These are phyloP conservation scores for Pseudobourletiella spinata DNA, from an alignment of 1,140 invertebrate genomes.

Conservation along the genomic window DNA sequence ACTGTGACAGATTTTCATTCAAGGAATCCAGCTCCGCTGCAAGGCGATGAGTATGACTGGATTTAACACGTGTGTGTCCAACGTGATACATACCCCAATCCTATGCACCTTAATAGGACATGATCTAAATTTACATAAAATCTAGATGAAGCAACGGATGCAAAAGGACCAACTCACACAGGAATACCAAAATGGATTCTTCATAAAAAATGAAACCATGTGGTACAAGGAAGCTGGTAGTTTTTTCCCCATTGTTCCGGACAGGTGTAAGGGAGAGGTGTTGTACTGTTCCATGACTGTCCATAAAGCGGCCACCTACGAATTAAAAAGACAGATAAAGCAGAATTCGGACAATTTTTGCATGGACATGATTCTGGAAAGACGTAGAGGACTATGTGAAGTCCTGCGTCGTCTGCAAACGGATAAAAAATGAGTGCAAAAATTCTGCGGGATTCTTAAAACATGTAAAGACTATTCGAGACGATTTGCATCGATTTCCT, in stretches of 20 bases:
- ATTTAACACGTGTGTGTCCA: neutral
- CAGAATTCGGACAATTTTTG: too few relatives aligned
- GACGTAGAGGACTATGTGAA: too few relatives aligned
- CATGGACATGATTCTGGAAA: too few relatives aligned
- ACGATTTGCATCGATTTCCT: constrained; percentile 27
- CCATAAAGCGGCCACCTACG: too few relatives aligned
- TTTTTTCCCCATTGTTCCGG: constrained; percentile 14
- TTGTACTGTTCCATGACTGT: too few relatives aligned
- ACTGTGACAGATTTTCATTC: constrained; percentile 15
- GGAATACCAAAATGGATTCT: neutral
- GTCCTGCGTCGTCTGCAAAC: too few relatives aligned
- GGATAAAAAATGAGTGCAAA: too few relatives aligned
- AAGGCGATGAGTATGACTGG: constrained; percentile 16
- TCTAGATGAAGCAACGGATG: neutral
- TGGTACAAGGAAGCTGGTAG: neutral
- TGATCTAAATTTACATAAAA: neutral
- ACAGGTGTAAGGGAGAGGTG: neutral
- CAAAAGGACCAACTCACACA: neutral
- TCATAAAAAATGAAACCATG: neutral
- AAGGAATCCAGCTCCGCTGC: constrained; percentile 16
- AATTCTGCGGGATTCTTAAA: too few relatives aligned
- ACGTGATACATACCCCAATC: constrained; percentile 3
- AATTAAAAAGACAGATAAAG: too few relatives aligned
- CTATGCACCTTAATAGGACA: neutral
- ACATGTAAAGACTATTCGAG: constrained; percentile 13